A percentile compares a stretch with the other conserved stretches of the same genome.
Conservation (phyloP, 2,797 vertebrate genomes). For the Ctenochaetus hawaiiensis region DNA sequence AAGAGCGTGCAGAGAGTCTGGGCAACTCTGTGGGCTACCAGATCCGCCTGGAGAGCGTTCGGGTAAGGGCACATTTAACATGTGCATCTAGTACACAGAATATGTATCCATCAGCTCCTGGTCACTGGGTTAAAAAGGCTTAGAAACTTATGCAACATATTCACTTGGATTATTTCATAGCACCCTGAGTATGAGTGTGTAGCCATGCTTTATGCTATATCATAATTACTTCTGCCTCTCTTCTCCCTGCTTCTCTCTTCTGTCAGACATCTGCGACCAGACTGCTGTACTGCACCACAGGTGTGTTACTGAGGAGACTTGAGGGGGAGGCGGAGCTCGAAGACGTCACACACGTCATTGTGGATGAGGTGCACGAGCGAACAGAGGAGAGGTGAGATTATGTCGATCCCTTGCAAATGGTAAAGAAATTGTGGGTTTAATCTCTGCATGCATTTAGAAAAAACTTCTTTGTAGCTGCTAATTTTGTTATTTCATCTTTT, state of each 20-base stretch:
- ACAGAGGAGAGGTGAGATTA: constrained; percentile 95
- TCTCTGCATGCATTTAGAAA: not conserved
- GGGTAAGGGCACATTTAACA: constrained; percentile 80
- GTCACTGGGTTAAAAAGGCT: too few relatives aligned
- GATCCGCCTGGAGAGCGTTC: constrained; percentile 96
- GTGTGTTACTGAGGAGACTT: constrained; percentile 93
- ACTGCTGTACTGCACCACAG: constrained; percentile 96
- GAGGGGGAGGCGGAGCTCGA: constrained; percentile 91
- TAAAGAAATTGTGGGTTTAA: not conserved
- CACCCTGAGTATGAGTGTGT: too few relatives aligned
- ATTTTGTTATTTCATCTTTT: not conserved
- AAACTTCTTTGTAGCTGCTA: not conserved
- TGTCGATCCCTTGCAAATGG: not conserved
- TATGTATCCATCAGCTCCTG: not conserved
- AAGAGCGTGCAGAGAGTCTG: constrained; percentile 92
- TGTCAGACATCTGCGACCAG: constrained; percentile 92
- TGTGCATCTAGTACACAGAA: not conserved
- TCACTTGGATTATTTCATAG: not conserved
- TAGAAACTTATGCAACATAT: not conserved
- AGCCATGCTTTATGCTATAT: too few relatives aligned
- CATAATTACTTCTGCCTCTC: not conserved
- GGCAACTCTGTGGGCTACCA: constrained; percentile 96
- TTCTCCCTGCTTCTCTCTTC: not conserved
- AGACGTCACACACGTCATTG: constrained; percentile 92
- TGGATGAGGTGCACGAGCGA: constrained; percentile 98